These are phyloP conservation scores for Daboia siamensis DNA, from an alignment of 2,113 vertebrate species.

Conservation along the genomic window DNA sequence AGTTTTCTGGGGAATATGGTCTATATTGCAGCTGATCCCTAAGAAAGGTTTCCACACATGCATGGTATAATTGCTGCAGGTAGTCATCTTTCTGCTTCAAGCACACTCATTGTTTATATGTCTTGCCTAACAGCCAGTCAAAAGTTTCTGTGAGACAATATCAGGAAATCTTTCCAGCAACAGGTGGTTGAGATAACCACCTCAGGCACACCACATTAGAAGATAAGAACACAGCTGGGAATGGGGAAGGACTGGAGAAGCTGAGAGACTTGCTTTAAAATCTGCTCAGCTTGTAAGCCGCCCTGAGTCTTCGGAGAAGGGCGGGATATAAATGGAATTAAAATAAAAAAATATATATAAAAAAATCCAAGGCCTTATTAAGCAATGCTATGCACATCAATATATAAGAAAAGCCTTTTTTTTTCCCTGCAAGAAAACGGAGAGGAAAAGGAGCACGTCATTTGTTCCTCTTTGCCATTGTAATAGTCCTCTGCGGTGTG, in stretches of 20 bases:
- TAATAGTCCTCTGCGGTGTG: background rate
- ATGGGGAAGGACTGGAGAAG: background rate
- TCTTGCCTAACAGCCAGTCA: background rate
- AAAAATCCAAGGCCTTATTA: background rate
- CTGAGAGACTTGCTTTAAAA: background rate
- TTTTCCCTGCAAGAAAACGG: background rate
- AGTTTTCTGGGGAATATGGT: background rate
- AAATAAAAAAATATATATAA: too few relatives aligned
- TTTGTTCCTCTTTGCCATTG: background rate
- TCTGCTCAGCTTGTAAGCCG: too few relatives aligned
- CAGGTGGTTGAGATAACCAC: background rate
- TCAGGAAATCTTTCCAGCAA: background rate
- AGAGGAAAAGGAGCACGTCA: background rate
- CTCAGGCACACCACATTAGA: background rate
- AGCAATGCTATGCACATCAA: background rate
- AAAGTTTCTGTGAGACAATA: background rate
- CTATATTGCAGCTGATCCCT: background rate
- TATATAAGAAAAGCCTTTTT: background rate
- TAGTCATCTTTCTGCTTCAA: background rate
- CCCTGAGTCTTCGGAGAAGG: too few relatives aligned
- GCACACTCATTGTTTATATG: background rate
- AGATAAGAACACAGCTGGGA: background rate
- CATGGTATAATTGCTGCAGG: background rate
- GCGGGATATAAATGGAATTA: too few relatives aligned
- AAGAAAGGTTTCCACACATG: background rate